Percentiles rank a stretch among this genome's conserved stretches.
Conservation (phyloP, 2,113 vertebrate genomes). For the Aramus guarauna region DNA sequence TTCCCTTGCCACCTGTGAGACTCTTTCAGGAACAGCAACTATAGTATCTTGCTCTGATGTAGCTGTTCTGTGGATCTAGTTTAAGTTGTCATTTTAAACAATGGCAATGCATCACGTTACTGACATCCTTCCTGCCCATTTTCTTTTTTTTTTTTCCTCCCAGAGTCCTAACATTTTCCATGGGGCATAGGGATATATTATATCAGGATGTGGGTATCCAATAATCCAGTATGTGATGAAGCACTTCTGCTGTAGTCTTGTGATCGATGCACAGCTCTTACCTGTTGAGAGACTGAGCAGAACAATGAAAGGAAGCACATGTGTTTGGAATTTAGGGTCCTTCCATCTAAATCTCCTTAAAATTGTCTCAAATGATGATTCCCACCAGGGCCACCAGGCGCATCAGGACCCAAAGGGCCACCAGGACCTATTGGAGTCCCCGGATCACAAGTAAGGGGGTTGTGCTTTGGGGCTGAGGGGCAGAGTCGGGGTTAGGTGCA, state of each 20-base stretch:
- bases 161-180: neutral
- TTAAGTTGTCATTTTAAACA: neutral
- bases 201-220: neutral
- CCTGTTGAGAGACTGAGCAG: neutral
- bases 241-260: neutral
- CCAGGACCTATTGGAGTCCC: constrained; percentile 79
- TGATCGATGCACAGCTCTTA: neutral
- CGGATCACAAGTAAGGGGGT: constrained; percentile 82
- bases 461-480: neutral
- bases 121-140: neutral
- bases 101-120: neutral
- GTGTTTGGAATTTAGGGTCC: neutral
- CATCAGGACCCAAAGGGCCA: constrained; percentile 80
- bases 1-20: neutral
- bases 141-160: neutral
- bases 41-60: neutral
- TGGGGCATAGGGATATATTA: neutral
- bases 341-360: neutral
- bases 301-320: neutral
- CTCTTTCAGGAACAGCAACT: neutral
- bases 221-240: neutral
- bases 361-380: constrained; percentile 7
- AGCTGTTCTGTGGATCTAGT: neutral
- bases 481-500: neutral
- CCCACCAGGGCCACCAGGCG: constrained; percentile 75